Evolutionary conservation across 2,888 invertebrate genomes (phyloP), one percentile per base, ranked within the genome.

Genomic region (Agriopis aurantiaria): DNA sequence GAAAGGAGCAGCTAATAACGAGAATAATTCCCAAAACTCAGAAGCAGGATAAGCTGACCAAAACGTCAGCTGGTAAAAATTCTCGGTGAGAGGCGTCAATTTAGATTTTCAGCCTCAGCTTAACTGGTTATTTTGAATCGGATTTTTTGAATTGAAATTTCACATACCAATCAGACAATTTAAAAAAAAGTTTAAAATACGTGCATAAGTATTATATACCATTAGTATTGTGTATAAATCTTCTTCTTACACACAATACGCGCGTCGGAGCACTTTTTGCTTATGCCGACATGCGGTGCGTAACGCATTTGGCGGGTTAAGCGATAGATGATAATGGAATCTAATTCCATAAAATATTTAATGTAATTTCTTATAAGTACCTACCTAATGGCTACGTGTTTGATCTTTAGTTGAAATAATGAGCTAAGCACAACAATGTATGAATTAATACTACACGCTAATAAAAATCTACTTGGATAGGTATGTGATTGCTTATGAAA

Each of bases 371-470:
- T 33, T 33, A 33, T 33, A 5, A 33, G 33, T 33, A 33, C 33
- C 33, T 33, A 33, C 33, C 33, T n/a, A 41, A 55, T 55, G 14
- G 41, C 46, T 41, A 41, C 23, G 46, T 58, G 8, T 51, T 51
- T 51, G 51, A 61, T 51, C 51, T 61, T 17, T 51, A 61, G 14
- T 41, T 17, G 51, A 51, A 41, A 51, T 48, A 56, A 58, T 58
- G 23, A 33, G 3, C 46, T 60, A 49, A 40, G 59, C 59, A 60
- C 33, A 49, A 46, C 11, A 17, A 58, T 46, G 12, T 58, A 23
- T 58, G 17, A 58, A 58, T 58, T 45, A 14, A 58, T 8, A 46
- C 45, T 49, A 60, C 60, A 52, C 61, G 61, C 62, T 45, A 53
- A 45, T 52, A 62, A 53, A 23, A 53, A 62, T n/a, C 51, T 53